These are phyloP conservation scores for Eilema griseolum DNA, from an alignment of 2,888 invertebrate species.

Conservation along the genomic window DNA sequence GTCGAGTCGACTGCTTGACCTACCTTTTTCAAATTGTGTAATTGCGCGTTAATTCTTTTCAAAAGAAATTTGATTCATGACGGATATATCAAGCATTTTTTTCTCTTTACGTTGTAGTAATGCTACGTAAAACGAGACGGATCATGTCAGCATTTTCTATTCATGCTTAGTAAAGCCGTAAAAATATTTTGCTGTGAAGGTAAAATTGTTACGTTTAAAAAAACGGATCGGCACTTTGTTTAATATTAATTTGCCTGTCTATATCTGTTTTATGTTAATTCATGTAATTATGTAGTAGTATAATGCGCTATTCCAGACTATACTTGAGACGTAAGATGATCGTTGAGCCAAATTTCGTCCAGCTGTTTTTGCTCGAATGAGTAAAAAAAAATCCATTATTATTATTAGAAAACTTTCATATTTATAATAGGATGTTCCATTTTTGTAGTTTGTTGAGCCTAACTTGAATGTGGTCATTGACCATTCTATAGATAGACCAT, in stretches of 20 bases:
- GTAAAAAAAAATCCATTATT: not conserved
- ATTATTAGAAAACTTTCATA: not conserved
- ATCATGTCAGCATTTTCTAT: slow-evolving; percentile 19
- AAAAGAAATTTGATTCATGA: slow-evolving; percentile 59
- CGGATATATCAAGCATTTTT: slow-evolving; percentile 16
- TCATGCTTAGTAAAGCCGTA: not conserved
- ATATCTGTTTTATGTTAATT: too few species aligned
- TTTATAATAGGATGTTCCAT: not conserved
- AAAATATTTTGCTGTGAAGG: not conserved
- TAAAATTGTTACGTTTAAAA: not conserved
- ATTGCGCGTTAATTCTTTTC: slow-evolving; percentile 57
- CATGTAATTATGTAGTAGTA: not conserved
- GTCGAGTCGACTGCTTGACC: not conserved
- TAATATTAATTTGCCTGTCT: not conserved
- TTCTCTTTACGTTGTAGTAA: slow-evolving; percentile 22
- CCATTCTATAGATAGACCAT: not conserved
- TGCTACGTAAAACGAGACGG: slow-evolving; percentile 22
- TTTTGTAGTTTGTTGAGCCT: not conserved
- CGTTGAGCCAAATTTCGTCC: not conserved
- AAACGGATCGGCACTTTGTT: not conserved
- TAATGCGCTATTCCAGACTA: not conserved
- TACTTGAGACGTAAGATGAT: too few species aligned
- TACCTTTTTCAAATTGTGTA: slow-evolving; percentile 7
- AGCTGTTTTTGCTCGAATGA: not conserved
- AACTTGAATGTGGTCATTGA: not conserved